Evolutionary conservation across 2,888 invertebrate species (phyloP), one percentile per base, ranked within the genome.

Genomic region (Encarsia formosa): DNA sequence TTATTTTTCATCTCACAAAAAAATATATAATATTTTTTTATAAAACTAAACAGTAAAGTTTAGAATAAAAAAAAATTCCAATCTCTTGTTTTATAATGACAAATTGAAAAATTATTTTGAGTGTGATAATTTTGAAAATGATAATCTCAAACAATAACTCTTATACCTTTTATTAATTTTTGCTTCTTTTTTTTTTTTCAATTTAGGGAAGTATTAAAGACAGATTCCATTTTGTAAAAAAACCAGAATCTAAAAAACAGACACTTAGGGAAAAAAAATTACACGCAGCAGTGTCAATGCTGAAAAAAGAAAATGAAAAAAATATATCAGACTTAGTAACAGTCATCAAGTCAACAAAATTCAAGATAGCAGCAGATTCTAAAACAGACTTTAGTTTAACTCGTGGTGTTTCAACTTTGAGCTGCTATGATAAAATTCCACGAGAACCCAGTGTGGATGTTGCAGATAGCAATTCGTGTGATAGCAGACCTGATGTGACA

Each of bases 311-410:
- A 38, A 6, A 49, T 26, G 18, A 59, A 23, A 35, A 42, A 48
- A 40, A 52, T 26, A 24, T 52, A n/a, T 38, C 42, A 31, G 45
- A 55, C 3, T 41, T 52, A 26, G 35, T 53, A 8, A 43, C 51
- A n/a, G 38, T 60, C 24, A 50, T 64, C 18, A 44, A 66, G 46
- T 61, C 66, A 1, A 42, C 58, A 2, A 49, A 57, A 5, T 46
- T 70, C 9, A 64, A 56, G n/a, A 70, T 70, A 20, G 43, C 57
- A 8, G 31, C 59, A 3, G 63, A 63, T 13, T 47, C 60, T 3
- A 48, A 53, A 18, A 39, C 55, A 11, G 62, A 69, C 6, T 31
- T 59, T 18, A 58, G 65, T 39, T 58, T 58, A 16, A 45, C 50
- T 4, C 57, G 46, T 44, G 53, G 50, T 35, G 59, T 68, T 57